These are phyloP conservation scores for Micrastur ruficollis DNA, from an alignment of 2,797 vertebrate species.

Conservation along the genomic window DNA sequence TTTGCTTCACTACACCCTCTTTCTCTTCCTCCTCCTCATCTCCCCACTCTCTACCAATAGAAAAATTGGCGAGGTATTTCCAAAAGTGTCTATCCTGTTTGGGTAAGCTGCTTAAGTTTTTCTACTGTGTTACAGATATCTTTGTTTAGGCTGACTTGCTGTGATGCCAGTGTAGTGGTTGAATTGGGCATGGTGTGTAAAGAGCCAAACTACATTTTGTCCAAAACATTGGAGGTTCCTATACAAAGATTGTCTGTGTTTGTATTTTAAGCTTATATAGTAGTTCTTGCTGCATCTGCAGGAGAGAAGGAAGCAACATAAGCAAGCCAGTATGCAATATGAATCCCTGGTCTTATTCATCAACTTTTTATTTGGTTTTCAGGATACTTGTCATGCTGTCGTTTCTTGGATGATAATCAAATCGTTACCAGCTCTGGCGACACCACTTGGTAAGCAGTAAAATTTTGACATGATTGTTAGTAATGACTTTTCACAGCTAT, in stretches of 20 bases:
- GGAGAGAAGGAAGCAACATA: background rate
- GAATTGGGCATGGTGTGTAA: background rate
- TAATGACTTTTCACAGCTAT: background rate
- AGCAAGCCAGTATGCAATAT: background rate
- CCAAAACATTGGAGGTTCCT: background rate
- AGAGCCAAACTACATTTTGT: background rate
- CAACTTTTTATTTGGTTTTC: background rate
- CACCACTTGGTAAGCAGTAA: conserved; percentile 91
- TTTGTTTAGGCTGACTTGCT: background rate
- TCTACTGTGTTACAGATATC: background rate
- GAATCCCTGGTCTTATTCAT: background rate
- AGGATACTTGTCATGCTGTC: conserved; percentile 99
- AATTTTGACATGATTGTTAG: background rate
- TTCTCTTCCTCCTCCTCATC: background rate
- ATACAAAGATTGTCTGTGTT: background rate
- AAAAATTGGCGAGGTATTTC: background rate
- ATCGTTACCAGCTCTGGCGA: conserved; percentile 98
- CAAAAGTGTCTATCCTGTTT: background rate
- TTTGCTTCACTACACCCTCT: background rate
- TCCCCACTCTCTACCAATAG: background rate
- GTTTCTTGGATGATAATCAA: conserved; percentile 98
- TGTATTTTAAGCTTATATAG: background rate
- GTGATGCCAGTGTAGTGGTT: background rate
- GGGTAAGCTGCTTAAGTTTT: background rate
- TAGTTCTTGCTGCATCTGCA: background rate